Conservation (phyloP, 2,888 invertebrate species). For the Dryobotodes eremita region DNA sequence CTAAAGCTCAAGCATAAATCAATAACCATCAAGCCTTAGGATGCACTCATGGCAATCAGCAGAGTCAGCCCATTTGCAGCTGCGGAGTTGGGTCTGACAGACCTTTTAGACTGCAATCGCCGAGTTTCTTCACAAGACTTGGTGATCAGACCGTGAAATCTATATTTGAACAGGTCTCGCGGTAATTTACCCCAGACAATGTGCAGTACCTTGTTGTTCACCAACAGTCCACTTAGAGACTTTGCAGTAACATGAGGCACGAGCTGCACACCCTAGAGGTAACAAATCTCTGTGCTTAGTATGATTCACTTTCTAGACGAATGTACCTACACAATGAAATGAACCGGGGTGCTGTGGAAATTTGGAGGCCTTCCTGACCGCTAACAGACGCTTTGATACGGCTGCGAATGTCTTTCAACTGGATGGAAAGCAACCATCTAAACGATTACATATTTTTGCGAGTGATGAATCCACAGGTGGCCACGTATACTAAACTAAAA, state of each 20-base stretch:
- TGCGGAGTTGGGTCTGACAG: not conserved
- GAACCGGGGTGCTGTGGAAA: not conserved
- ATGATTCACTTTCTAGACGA: conserved; percentile 21
- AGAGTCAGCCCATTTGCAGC: not conserved
- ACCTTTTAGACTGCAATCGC: conserved; percentile 6
- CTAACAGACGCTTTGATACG: not conserved
- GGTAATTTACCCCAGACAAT: conserved; percentile 17
- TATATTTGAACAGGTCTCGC: not conserved
- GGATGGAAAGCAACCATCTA: not conserved
- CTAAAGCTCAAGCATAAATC: not conserved
- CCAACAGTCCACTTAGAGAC: not conserved
- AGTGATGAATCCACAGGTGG: not conserved
- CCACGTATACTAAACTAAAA: not conserved
- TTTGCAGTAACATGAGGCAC: not conserved
- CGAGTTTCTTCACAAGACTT: conserved; percentile 7
- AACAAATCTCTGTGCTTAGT: conserved; percentile 23
- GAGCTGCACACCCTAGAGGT: not conserved
- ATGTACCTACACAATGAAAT: not conserved
- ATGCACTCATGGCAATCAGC: conserved; percentile 2
- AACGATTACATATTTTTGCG: too few relatives aligned
- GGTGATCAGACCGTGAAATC: not conserved
- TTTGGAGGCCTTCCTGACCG: not conserved
- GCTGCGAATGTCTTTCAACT: not conserved
- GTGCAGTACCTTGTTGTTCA: conserved; percentile 8
- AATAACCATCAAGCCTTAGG: conserved; percentile 2